Base-by-base conservation (phyloP, 2,888 invertebrate genomes). In the Hypomecis punctinalis region DNA sequence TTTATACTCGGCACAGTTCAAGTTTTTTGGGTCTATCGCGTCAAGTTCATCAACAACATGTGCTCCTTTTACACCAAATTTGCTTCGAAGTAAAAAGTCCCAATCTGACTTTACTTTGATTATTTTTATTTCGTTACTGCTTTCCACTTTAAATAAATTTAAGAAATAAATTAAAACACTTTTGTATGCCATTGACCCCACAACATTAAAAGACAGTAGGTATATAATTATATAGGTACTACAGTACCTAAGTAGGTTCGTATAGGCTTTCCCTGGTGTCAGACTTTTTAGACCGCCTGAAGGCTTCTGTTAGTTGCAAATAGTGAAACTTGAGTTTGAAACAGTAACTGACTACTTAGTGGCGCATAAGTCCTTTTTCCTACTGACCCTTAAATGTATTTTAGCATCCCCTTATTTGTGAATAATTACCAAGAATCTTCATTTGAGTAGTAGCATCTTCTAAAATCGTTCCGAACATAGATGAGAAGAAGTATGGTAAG, bases 401-500 rank as follows among this genome's bases (percentile, higher is more conserved):
- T 23, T 23, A 23, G 3, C 23, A 23, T 23, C 23, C 3, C 3
- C 23, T 23, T 1, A 3, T 23, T 4, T 4, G 8, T 23, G 8
- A 10, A 35, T 48, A 10, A 33, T 42, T 73, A 90, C 90, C 75
- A 10, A 90, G 72, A 55, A 90, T 79, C 7, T 79, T 76, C 5
- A 88, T 45, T 68, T 88, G 76, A 7, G 70, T 76, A 10, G 88
- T 68, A 0, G 76, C 67, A 53, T 88, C 89, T 73, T 89, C 90
- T 40, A 90, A 61, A 13, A 83, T 63, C 1, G 82, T 80, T 4
- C 83, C 85, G 64, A 84, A 84, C 13, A 89, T 47, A 0, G 78
- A 81, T 0, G 84, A 71, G 42, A 77, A 73, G 9, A 90, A 75
- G 59, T 78, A 82, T 0, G 80, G 70, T 37, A 90, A 66, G 6